Evolutionary conservation across 2,113 vertebrate species (phyloP).

Genomic region (Caretta caretta): DNA sequence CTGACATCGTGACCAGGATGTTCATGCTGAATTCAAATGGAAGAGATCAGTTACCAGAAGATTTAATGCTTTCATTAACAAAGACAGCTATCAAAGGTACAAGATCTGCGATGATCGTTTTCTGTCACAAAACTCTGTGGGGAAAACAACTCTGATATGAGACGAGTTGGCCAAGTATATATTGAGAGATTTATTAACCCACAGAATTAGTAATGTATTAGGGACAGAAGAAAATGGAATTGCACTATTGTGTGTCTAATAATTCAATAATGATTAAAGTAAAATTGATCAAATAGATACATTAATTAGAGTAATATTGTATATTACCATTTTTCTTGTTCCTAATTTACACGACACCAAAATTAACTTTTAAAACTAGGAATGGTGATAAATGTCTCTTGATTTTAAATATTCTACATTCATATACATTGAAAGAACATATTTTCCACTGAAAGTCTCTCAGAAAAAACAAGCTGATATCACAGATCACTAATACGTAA

Average conservation of each 20-base stretch:
- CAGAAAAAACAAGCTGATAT: conserved; percentile 54
- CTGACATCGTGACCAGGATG: background rate
- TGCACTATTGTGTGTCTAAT: conserved; percentile 33
- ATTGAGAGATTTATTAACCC: conserved; percentile 40
- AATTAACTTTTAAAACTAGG: conserved; percentile 66
- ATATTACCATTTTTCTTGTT: conserved; percentile 34
- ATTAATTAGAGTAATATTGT: conserved; percentile 40
- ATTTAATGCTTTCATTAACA: background rate
- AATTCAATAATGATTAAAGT: conserved; percentile 50
- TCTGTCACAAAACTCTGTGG: background rate
- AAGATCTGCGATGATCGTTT: background rate
- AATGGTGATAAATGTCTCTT: conserved; percentile 60
- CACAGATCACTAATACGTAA: conserved; percentile 51
- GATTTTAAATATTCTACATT: conserved; percentile 58
- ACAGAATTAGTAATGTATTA: conserved; percentile 66
- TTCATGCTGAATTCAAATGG: background rate
- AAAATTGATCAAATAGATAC: conserved; percentile 33
- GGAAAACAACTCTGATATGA: background rate
- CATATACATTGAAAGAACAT: conserved; percentile 50
- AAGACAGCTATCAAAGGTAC: background rate
- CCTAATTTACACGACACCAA: conserved; percentile 48
- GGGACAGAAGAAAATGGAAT: conserved; percentile 61
- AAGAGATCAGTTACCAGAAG: background rate
- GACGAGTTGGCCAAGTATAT: background rate
- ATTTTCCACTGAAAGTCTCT: conserved; percentile 53